These are phyloP conservation scores for Achlya flavicornis DNA, from an alignment of 2,888 invertebrate species.

Conservation along the genomic window DNA sequence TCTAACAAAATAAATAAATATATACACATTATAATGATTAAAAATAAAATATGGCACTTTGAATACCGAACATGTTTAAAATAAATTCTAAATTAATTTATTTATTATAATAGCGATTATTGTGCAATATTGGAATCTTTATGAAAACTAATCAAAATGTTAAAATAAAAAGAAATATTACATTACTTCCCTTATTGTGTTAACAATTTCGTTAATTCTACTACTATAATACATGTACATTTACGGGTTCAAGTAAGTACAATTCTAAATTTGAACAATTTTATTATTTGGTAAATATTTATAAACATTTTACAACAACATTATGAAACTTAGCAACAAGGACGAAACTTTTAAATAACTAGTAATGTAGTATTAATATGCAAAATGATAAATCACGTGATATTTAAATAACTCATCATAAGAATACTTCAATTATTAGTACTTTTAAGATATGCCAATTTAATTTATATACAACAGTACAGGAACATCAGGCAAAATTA, in stretches of 20 bases:
- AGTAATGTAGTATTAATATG: not conserved
- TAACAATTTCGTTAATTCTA: constrained; percentile 62
- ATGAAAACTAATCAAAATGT: no score
- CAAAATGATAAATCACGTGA: constrained; percentile 21
- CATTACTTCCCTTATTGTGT: constrained; percentile 67
- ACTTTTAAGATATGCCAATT: constrained; percentile 68
- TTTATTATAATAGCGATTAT: no score
- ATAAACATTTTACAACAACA: constrained; percentile 79
- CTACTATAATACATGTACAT: constrained; percentile 55
- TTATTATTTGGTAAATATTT: constrained; percentile 67
- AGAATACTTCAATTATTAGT: constrained; percentile 37
- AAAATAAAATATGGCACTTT: not conserved
- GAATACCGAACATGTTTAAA: no score
- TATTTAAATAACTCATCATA: constrained; percentile 26
- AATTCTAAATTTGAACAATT: constrained; percentile 64
- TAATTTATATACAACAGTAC: constrained; percentile 69
- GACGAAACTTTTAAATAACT: constrained; percentile 34
- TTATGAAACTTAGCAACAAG: constrained; percentile 68
- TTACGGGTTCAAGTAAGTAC: constrained; percentile 60
- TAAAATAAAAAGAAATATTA: constrained; percentile 44
- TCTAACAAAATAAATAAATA: no score
- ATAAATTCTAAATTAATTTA: no score
- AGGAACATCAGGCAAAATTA: constrained; percentile 33
- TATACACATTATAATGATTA: no score
- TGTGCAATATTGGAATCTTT: no score